These are phyloP conservation scores for Misgurnus anguillicaudatus DNA, from an alignment of 2,113 vertebrate genomes.

Conservation along the genomic window DNA sequence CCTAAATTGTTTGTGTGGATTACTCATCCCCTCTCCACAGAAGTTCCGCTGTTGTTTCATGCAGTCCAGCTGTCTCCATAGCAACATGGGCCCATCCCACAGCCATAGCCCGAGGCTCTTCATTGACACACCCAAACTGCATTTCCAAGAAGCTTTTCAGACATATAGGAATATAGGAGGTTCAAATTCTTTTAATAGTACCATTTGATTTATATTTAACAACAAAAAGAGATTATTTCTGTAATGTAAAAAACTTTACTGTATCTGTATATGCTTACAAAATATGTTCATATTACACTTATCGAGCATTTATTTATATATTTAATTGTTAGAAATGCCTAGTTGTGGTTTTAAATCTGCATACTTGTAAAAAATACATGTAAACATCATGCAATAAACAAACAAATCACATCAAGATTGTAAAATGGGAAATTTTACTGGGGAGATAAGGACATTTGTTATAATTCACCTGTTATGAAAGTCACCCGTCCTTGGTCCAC, in stretches of 20 bases:
- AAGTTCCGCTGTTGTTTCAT: conserved; percentile 41
- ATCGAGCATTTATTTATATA: too few relatives aligned
- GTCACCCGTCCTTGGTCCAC: not conserved
- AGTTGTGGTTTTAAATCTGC: too few relatives aligned
- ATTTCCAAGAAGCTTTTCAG: not conserved
- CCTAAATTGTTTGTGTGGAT: not conserved
- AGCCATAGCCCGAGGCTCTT: not conserved
- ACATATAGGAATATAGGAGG: not conserved
- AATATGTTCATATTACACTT: too few relatives aligned
- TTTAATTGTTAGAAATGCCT: too few relatives aligned
- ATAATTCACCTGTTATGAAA: not conserved
- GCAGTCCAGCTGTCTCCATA: not conserved
- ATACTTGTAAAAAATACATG: too few relatives aligned
- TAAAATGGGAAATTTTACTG: too few relatives aligned
- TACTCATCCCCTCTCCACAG: not conserved
- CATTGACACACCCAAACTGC: conserved; percentile 14
- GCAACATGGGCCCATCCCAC: conserved; percentile 6
- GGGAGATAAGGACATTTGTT: not conserved
- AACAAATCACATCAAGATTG: too few relatives aligned
- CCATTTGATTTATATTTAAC: not conserved
- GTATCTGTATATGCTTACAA: too few relatives aligned
- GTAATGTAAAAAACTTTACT: too few relatives aligned
- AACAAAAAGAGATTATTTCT: not conserved
- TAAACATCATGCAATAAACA: too few relatives aligned
- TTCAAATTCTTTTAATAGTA: not conserved